Evolutionary conservation across 92 coral and sea anemone genomes (phyloP), one percentile per base, ranked within the genome.

Genomic region (Paragorgia papillata): DNA sequence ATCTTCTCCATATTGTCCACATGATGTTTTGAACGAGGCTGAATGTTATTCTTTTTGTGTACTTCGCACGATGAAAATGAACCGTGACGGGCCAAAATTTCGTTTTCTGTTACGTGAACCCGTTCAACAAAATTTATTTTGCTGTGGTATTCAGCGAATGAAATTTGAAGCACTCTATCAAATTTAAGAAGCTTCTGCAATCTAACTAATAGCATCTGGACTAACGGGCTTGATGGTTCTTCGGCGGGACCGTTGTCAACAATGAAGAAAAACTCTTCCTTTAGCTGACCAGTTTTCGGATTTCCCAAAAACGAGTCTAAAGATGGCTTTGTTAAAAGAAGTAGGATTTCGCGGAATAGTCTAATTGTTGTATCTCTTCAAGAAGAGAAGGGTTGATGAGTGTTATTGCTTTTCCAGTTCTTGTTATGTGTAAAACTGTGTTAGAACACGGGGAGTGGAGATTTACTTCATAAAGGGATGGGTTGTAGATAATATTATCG

Each of bases 1-100:
- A 85, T 85, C 60, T 73, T 75, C 24, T 85, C 82, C 30, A n/a
- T 57, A 29, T n/a, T 17, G 26, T 57, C 22, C 31, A n/a, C 62
- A 21, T 8, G 62, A 57, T 6, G 31, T n/a, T n/a, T n/a, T n/a
- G n/a, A n/a, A n/a, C n/a, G n/a, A n/a, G n/a, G n/a, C n/a, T n/a
- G n/a, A n/a, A n/a, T n/a, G n/a, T n/a, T n/a, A n/a, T n/a, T n/a
- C n/a, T n/a, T n/a, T n/a, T n/a, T n/a, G n/a, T n/a, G n/a, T n/a
- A n/a, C n/a, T n/a, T n/a, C n/a, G n/a, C n/a, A n/a, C n/a, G n/a
- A n/a, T n/a, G n/a, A 57, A 57, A 57, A 57, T n/a, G 58, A 19
- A 17, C 75, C 57, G 13, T 68, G 75, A 41, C 59, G 75, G 19
- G 37, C 37, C 57, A 46, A 46, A 2, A 31, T 0, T 27, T 27